Base-by-base conservation (phyloP, 2,797 vertebrate genomes). In the Schizopygopsis pylzovi region DNA sequence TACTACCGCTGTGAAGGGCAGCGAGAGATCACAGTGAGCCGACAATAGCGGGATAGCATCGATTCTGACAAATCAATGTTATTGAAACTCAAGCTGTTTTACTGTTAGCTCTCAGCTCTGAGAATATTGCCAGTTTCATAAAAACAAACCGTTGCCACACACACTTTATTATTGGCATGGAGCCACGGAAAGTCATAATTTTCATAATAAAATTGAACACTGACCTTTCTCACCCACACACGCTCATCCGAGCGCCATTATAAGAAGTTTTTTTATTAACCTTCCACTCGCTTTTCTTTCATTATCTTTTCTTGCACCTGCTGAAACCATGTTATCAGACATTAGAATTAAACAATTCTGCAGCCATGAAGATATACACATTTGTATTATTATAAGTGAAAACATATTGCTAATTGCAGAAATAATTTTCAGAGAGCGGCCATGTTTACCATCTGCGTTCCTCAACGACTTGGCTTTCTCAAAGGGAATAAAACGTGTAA, bases 11-110 rank as follows among this genome's bases (percentile, higher is more conserved):
- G 79, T 83, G 71, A 61, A 82, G 70, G 25, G 6, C 70, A 61
- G 70, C 12, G 18, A 49, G 41, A 75, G 81, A 72, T 33, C 43
- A 4, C 28, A 75, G 70, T 10, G 71, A 75, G 41, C 41, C 12
- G 4, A 37, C 68, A 45, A 82, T 72, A 73, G 81, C 56, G 28
- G 71, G 81, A 83, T 59, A 63, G 8, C 54, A 75, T 83, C 3
- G 71, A 82, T 82, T 43, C 49, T 82, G 37, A 28, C 80, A 43
- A 71, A 82, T 82, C 81, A 82, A 82, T 82, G 80, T 43, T 41
- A 73, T 37, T 73, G 81, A 41, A 82, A 71, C 68, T 18, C 41
- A 25, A 71, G 52, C 68, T 75, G 25, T 63, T 61, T 73, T 47
- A 73, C 81, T 63, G 81, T 37, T 83, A 72, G 79, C 79, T 12